Evolutionary conservation across 2,888 invertebrate species (phyloP), one percentile per base, ranked within the genome.

Genomic region (Orthosia gracilis): DNA sequence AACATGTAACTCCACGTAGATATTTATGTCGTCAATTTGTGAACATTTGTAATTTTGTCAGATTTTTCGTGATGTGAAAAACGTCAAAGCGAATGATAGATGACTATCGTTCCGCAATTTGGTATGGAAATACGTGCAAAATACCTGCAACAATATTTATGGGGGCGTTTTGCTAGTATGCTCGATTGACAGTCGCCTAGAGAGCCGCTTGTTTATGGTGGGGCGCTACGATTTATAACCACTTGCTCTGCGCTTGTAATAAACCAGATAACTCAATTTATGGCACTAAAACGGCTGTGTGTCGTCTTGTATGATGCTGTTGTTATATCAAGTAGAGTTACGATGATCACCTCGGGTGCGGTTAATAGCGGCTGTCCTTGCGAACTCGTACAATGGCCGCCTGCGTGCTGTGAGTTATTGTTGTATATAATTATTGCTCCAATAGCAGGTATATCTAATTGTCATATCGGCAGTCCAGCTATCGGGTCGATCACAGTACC

Each of bases 211-310:
- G 92, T 92, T 91, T 92, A 92, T 90, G 88, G 89, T 87, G 78
- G 83, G 84, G 77, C 78, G 80, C 85, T 80, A 89, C 86, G 90
- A 92, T 92, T 93, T 93, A 93, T 90, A 90, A 88, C 89, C 90
- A 89, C 90, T 91, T 91, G 89, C 87, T 89, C 88, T 89, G 89
- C 83, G 90, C 88, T 90, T 89, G 92, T 93, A 93, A 93, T 93
- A 93, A 93, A 92, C 91, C 87, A 91, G 92, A 94, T 93, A 93
- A 92, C 93, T 93, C 91, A 91, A 92, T 94, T 92, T 92, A 93
- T 92, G 91, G 91, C 89, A 89, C 89, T 89, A 89, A 90, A 92
- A 89, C 87, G 89, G 89, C 84, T 83, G 85, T 87, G 86, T 88
- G 90, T 91, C 90, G 89, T 87, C 88, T 90, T 88, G 84, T 82